phyloP scores from a whole-genome alignment of 2,888 invertebrate species.

The Rutpela maculata region DNA sequence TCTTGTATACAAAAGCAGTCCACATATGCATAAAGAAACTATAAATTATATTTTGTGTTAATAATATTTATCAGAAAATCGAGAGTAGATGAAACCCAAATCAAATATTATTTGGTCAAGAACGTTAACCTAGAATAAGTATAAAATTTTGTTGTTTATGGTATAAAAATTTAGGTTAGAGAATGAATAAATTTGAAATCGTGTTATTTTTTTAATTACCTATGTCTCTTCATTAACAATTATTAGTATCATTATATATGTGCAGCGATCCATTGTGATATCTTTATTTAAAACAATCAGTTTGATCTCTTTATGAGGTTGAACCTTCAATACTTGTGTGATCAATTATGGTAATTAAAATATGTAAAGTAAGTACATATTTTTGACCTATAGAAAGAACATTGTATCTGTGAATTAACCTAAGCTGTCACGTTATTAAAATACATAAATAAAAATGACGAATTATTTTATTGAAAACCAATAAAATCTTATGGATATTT shows the following conservation, averaged over 20 bases:
- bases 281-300: background rate
- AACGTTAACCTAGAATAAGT: constrained; percentile 31
- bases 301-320: background rate
- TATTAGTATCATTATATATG: background rate
- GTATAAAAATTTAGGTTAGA: constrained; percentile 20
- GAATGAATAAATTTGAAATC: constrained; percentile 20
- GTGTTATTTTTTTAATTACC: background rate
- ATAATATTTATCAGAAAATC: constrained; percentile 12
- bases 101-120: constrained; percentile 28
- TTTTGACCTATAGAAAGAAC: too few species aligned
- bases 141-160: constrained; percentile 3
- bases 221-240: background rate
- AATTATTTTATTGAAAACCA: too few species aligned
- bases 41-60: background rate
- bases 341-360: too few species aligned
- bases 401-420: too few species aligned
- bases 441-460: too few species aligned
- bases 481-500: too few species aligned
- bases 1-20: too few species aligned
- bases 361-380: too few species aligned
- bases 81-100: constrained; percentile 27
- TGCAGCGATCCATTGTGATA: background rate
- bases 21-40: too few species aligned
- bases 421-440: too few species aligned
- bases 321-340: too few species aligned